phyloP scores from a whole-genome alignment of 2,113 vertebrate genomes.

The Notothenia coriiceps region DNA sequence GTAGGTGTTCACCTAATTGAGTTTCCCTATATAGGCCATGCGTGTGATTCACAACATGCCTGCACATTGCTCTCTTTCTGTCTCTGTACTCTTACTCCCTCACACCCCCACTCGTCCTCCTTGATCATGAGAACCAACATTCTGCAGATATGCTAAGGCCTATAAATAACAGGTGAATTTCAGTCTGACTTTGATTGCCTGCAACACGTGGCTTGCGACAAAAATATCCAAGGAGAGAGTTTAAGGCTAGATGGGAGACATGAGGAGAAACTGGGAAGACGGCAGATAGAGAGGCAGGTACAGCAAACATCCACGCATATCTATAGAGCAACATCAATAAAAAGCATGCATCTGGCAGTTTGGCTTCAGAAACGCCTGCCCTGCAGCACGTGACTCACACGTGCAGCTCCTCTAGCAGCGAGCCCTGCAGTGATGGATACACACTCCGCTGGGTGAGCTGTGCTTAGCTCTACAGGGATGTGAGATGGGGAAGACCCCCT shows the following conservation, averaged over 20 bases:
- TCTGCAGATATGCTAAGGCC: slow-evolving; percentile 25
- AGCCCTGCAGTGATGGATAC: slow-evolving; percentile 55
- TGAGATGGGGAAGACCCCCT: slow-evolving; percentile 59
- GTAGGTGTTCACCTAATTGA: slow-evolving; percentile 48
- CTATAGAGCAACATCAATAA: neutral
- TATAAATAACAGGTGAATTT: slow-evolving; percentile 17
- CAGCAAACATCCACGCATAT: slow-evolving; percentile 10
- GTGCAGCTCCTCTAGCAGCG: slow-evolving; percentile 30
- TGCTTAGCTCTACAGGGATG: slow-evolving; percentile 49
- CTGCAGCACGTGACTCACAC: slow-evolving; percentile 52
- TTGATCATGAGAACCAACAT: slow-evolving; percentile 29
- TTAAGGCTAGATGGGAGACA: neutral
- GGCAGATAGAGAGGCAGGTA: neutral
- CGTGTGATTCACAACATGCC: slow-evolving; percentile 49
- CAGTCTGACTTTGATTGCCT: slow-evolving; percentile 8
- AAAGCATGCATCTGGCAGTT: slow-evolving; percentile 16
- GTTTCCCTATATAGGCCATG: slow-evolving; percentile 50
- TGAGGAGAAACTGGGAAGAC: neutral
- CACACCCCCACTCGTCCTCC: slow-evolving; percentile 33
- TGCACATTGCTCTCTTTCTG: slow-evolving; percentile 24
- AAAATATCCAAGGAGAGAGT: slow-evolving; percentile 20
- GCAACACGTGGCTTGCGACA: neutral
- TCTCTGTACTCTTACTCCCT: slow-evolving; percentile 37
- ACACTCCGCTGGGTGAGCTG: slow-evolving; percentile 55
- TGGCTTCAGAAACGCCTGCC: slow-evolving; percentile 39